Percentiles rank a stretch among this genome's conserved stretches.
Conservation (phyloP, 2,888 invertebrate species). For the Thereva nobilitata region DNA sequence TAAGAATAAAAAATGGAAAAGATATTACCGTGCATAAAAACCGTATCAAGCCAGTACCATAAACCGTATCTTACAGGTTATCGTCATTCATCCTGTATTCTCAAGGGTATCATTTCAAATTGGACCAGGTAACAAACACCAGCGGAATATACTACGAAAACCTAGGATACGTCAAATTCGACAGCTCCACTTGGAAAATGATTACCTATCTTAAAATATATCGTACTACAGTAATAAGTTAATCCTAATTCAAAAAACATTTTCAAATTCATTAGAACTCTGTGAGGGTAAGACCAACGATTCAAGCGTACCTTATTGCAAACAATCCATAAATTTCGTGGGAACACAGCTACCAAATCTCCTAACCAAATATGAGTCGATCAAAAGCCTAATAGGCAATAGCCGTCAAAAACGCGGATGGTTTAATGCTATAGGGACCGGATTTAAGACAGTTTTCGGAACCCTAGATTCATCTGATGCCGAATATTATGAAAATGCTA, state of each 20-base stretch:
- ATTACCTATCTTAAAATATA: slow-evolving; percentile 26
- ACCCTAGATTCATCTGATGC: slow-evolving; percentile 38
- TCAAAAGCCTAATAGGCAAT: slow-evolving; percentile 15
- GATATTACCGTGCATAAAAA: neutral
- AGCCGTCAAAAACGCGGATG: slow-evolving; percentile 15
- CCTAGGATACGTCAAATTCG: slow-evolving; percentile 31
- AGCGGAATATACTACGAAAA: slow-evolving; percentile 40
- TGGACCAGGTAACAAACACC: slow-evolving; percentile 5
- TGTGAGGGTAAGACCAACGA: neutral
- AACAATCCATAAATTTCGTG: slow-evolving; percentile 21
- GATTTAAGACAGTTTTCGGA: slow-evolving; percentile 35
- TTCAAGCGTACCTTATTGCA: slow-evolving; percentile 15
- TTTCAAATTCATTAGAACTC: slow-evolving; percentile 7
- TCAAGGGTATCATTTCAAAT: neutral
- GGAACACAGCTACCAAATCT: slow-evolving; percentile 22
- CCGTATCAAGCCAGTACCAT: neutral
- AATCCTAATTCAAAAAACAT: slow-evolving; percentile 10
- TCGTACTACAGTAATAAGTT: slow-evolving; percentile 20
- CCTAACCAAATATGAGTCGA: slow-evolving; percentile 8
- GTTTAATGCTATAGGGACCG: slow-evolving; percentile 20
- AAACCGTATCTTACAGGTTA: neutral
- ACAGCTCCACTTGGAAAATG: slow-evolving; percentile 29
- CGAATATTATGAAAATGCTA: slow-evolving; percentile 39
- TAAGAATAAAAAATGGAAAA: neutral
- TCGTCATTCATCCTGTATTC: no score